phyloP scores from a whole-genome alignment of 2,888 invertebrate genomes.

The Deilephila elpenor region DNA sequence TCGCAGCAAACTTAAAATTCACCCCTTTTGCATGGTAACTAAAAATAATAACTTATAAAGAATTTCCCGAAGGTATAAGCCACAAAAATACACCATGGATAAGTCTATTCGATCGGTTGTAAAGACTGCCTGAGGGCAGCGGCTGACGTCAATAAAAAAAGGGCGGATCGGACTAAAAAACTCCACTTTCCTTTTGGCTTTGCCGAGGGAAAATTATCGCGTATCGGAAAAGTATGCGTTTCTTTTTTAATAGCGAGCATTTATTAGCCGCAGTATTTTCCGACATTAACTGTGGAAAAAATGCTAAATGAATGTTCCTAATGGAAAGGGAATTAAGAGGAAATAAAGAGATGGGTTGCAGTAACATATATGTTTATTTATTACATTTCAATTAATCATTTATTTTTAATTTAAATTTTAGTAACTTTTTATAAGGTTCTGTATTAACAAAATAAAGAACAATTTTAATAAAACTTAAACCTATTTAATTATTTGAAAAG shows the following conservation, averaged over 20 bases:
- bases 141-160: constrained; percentile 16
- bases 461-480: too few species aligned
- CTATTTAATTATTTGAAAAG: too few species aligned
- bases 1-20: not conserved
- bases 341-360: not conserved
- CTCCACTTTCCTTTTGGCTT: constrained; percentile 22
- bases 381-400: too few species aligned
- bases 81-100: constrained; percentile 21
- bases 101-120: constrained; percentile 3
- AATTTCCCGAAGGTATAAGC: constrained; percentile 3
- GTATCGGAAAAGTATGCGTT: constrained; percentile 20
- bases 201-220: constrained; percentile 6
- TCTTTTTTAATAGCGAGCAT: not conserved
- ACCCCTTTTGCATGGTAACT: not conserved
- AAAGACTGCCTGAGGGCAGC: not conserved
- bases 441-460: too few species aligned
- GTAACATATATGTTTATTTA: too few species aligned
- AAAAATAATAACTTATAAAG: not conserved
- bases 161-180: constrained; percentile 14
- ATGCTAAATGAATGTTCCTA: not conserved
- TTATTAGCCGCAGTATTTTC: constrained; percentile 24
- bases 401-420: too few species aligned
- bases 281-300: not conserved
- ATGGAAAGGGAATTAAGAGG: not conserved
- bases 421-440: too few species aligned